Conservation (phyloP, 1,140 invertebrate genomes). For the Acromyrmex heyeri region DNA sequence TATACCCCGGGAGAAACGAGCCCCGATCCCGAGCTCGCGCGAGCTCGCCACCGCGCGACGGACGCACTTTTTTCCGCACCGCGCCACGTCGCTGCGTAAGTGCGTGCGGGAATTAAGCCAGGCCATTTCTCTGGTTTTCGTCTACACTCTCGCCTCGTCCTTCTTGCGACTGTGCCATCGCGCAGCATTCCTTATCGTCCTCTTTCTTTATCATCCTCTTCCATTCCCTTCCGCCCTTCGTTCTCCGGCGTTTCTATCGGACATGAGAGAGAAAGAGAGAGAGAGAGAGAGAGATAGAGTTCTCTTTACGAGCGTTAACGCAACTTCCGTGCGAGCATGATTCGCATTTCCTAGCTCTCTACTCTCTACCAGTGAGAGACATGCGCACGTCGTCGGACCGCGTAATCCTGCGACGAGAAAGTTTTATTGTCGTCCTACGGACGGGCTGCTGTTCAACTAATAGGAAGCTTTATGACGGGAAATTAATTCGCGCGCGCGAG, state of each 20-base stretch:
- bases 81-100: conserved; percentile 65
- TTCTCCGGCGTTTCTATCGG: conserved; percentile 40
- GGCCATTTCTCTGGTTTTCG: conserved; percentile 58
- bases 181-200: neutral
- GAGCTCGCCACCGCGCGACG: conserved; percentile 47
- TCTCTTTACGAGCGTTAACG: conserved; percentile 65
- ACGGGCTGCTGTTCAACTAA: conserved; percentile 64
- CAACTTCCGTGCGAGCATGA: neutral
- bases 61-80: conserved; percentile 58
- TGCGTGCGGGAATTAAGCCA: conserved; percentile 72
- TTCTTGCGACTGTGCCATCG: neutral
- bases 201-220: neutral
- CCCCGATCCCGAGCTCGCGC: conserved; percentile 59
- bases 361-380: neutral
- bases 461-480: conserved; percentile 67
- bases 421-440: conserved; percentile 58
- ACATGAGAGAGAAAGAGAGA: conserved; percentile 24
- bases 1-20: conserved; percentile 79
- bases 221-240: neutral
- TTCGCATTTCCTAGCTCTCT: conserved; percentile 24
- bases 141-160: conserved; percentile 2
- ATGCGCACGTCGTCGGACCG: conserved; percentile 33
- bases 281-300: conserved; percentile 18
- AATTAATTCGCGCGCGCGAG: conserved; percentile 67
- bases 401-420: conserved; percentile 60